Conservation (phyloP, 2,797 vertebrate species). For the Sebastes umbrosus region DNA sequence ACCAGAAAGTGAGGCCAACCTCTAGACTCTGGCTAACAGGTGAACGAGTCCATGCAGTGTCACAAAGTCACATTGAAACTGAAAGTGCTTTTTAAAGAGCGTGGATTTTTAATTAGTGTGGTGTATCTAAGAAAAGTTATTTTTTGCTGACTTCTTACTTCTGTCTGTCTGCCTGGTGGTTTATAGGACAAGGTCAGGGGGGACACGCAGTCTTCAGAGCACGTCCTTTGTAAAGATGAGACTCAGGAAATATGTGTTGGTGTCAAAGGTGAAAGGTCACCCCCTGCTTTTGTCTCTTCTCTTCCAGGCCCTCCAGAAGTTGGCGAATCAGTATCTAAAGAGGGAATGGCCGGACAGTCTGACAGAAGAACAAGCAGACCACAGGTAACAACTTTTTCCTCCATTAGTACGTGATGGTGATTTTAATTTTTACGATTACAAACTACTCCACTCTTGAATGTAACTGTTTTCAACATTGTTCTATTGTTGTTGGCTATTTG, state of each 20-base stretch:
- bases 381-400: slow-evolving; percentile 80
- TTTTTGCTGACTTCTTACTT: neutral
- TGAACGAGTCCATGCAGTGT: slow-evolving; percentile 24
- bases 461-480: no score
- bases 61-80: neutral
- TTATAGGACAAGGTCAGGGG: slow-evolving; percentile 42
- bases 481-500: no score
- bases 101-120: neutral
- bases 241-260: slow-evolving; percentile 16
- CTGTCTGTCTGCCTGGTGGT: slow-evolving; percentile 10
- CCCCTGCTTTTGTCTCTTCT: slow-evolving; percentile 15
- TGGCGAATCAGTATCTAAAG: slow-evolving; percentile 96
- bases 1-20: neutral
- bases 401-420: neutral
- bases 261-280: slow-evolving; percentile 50
- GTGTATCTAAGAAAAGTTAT: neutral
- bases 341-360: slow-evolving; percentile 91
- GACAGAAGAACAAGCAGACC: slow-evolving; percentile 87
- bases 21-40: slow-evolving; percentile 23
- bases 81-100: neutral
- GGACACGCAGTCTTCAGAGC: neutral
- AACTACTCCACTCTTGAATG: no score
- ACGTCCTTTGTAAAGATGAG: slow-evolving; percentile 25
- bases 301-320: slow-evolving; percentile 92
- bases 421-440: no score